Conservation (phyloP, 1,140 invertebrate species). For the Cecropterus lyciades region DNA sequence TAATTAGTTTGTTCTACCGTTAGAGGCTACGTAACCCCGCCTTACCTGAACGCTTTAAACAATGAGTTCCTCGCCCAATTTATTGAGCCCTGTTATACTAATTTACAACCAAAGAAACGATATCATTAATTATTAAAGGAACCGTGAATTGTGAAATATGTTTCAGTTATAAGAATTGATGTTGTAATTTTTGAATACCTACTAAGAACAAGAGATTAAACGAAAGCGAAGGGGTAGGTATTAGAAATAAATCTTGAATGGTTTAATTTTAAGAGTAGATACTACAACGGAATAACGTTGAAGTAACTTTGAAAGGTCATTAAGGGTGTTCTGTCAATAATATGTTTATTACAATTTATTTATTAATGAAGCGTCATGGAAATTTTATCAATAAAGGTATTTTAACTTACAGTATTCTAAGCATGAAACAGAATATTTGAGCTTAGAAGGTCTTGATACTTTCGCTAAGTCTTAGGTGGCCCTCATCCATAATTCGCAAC, state of each 20-base stretch:
- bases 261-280: conserved; percentile 30
- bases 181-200: conserved; percentile 2
- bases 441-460: conserved; percentile 16
- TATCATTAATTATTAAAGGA: conserved; percentile 23
- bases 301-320: conserved; percentile 6
- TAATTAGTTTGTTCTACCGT: conserved; percentile 75
- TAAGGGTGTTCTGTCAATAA: not conserved
- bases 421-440: conserved; percentile 14
- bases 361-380: not conserved
- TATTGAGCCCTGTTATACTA: conserved; percentile 33
- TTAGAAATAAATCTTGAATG: conserved; percentile 14
- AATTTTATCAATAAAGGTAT: not conserved
- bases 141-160: conserved; percentile 28
- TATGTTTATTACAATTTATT: no score
- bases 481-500: conserved; percentile 67
- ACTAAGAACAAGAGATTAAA: conserved; percentile 2
- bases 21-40: conserved; percentile 30
- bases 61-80: conserved; percentile 20
- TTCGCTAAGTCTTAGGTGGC: conserved; percentile 39
- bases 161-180: conserved; percentile 28
- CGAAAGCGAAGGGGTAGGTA: not conserved
- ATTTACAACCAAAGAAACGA: conserved; percentile 24
- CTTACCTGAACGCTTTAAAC: conserved; percentile 36
- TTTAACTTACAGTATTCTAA: not conserved
- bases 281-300: no score